These are phyloP conservation scores for Polypedilum vanderplanki DNA, from an alignment of 1,140 invertebrate species.

Conservation along the genomic window DNA sequence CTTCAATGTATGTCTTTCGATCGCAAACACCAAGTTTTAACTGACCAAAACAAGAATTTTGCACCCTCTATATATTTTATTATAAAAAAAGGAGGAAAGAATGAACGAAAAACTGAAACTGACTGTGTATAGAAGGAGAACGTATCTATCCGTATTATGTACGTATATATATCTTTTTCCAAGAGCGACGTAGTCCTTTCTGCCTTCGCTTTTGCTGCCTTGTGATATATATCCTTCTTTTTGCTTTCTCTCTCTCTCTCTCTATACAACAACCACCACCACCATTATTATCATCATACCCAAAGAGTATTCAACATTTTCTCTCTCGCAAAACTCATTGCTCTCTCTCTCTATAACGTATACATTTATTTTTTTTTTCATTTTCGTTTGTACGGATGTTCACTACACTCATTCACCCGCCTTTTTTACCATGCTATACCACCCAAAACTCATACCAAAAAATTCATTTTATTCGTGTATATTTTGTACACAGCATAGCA, in stretches of 20 bases:
- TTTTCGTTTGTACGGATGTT: constrained; percentile 20
- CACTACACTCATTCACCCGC: neutral
- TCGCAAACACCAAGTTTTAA: constrained; percentile 44
- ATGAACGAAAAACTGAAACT: neutral
- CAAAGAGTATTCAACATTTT: neutral
- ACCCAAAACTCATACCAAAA: neutral
- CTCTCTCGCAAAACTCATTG: neutral
- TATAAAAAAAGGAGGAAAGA: constrained; percentile 24
- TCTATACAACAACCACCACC: neutral
- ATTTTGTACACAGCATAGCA: neutral
- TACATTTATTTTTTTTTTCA: constrained; percentile 5
- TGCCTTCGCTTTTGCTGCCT: constrained; percentile 13
- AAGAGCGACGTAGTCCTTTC: constrained; percentile 22
- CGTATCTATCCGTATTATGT: constrained; percentile 26
- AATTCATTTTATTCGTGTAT: neutral
- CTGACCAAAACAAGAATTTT: constrained; percentile 44
- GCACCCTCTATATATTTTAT: constrained; percentile 27
- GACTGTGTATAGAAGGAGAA: neutral
- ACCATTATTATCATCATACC: neutral
- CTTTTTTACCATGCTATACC: neutral
- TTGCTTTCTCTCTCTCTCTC: neutral
- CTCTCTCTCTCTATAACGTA: neutral
- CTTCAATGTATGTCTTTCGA: constrained; percentile 38
- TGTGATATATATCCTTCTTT: constrained; percentile 27
- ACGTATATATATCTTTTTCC: constrained; percentile 20